Evolutionary conservation across 2,797 vertebrate genomes (phyloP), one percentile per base, ranked within the genome.

Genomic region (Buphagus erythrorhynchus): DNA sequence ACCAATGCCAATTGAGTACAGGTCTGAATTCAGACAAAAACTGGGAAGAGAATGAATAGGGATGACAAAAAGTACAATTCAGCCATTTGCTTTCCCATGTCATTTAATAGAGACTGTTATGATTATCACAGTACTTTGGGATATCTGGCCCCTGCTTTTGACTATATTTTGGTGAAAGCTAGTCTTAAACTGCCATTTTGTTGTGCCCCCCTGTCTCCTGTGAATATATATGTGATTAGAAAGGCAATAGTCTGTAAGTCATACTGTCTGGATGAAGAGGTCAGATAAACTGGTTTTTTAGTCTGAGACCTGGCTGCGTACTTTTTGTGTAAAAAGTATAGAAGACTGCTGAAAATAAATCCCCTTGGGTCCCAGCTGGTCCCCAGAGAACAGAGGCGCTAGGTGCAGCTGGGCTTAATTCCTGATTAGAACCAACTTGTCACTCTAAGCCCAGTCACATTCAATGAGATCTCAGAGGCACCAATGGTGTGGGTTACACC

Each of bases 401-500:
- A 33, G 15, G 2, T 67, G 40, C 15, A 31, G 22, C 18, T 48
- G 15, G 18, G 18, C 18, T 36, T 28, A 9, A n/a, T n/a, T 51
- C 58, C 52, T 51, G 28, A 6, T 43, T 57, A 57, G 36, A 57
- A n/a, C 10, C 13, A 49, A 11, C 28, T 46, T 40, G 40, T 16
- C 11, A 15, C 8, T 69, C 25, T 24, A 16, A 29, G 28, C 16
- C 18, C 28, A 20, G 26, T n/a, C n/a, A 24, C 43, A 12, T n/a
- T 43, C 43, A 20, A 0, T 43, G n/a, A 28, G 42, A n/a, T 31
- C 26, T 21, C 42, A 63, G 42, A 62, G 36, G 28, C 28, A 71
- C 2, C 16, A 6, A 2, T n/a, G 24, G 5, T 20, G 28, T 57
- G 18, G 15, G 31, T 57, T 36, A 16, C 22, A 13, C 36, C 0